Percentiles rank a stretch among this genome's conserved stretches.
These are phyloP conservation scores for Helicolenus hilgendorfi DNA, from an alignment of 2,797 vertebrate genomes.

Conservation along the genomic window DNA sequence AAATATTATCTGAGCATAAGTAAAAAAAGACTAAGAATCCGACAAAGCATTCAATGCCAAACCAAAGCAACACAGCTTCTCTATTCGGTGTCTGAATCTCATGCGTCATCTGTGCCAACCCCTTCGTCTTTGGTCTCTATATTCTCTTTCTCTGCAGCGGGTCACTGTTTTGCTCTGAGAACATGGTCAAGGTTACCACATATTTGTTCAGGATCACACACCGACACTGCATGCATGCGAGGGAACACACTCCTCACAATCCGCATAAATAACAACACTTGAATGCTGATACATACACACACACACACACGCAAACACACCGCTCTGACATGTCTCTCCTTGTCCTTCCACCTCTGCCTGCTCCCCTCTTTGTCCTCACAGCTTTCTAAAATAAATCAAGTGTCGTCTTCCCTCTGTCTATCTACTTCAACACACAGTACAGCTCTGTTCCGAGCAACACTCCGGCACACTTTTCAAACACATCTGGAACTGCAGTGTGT, in stretches of 20 bases:
- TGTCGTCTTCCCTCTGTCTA: constrained; percentile 66
- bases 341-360: constrained; percentile 44
- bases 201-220: constrained; percentile 15
- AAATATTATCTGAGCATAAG: background rate
- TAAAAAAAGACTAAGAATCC: background rate
- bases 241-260: background rate
- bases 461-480: background rate
- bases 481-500: background rate
- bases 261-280: constrained; percentile 8
- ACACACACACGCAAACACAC: background rate
- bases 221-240: background rate
- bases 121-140: background rate
- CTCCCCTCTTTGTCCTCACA: constrained; percentile 39
- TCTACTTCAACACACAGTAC: constrained; percentile 11
- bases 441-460: constrained; percentile 2
- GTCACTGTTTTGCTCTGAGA: constrained; percentile 23
- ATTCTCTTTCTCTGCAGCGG: background rate
- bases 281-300: background rate
- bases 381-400: constrained; percentile 73
- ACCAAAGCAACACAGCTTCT: constrained; percentile 9
- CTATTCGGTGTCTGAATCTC: background rate
- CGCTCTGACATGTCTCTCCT: constrained; percentile 37
- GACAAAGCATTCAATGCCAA: background rate
- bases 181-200: constrained; percentile 26
- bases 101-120: background rate